These are phyloP conservation scores for Lithophane semibrunnea DNA, from an alignment of 2,888 invertebrate genomes.

Conservation along the genomic window DNA sequence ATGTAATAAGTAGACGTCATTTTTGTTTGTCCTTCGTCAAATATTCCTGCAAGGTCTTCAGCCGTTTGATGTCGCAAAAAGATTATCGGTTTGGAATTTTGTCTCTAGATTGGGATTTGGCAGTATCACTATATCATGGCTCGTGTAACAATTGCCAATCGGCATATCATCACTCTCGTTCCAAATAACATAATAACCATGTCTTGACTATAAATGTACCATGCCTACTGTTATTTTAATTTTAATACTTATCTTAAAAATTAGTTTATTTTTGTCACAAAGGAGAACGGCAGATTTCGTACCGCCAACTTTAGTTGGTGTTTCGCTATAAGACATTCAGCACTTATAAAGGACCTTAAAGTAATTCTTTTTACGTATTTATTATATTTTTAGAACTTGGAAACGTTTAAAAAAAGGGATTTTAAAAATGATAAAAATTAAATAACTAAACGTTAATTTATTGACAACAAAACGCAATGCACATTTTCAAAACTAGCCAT, in stretches of 20 bases:
- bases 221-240: not conserved
- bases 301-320: too few species aligned
- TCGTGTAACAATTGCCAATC: conserved; percentile 10
- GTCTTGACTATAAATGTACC: not conserved
- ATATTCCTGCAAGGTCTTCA: not conserved
- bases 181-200: not conserved
- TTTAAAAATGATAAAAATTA: too few species aligned
- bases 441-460: too few species aligned
- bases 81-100: not conserved
- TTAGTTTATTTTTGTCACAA: not conserved
- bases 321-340: too few species aligned
- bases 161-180: conserved; percentile 3
- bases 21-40: not conserved
- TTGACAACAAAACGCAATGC: too few species aligned
- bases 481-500: too few species aligned
- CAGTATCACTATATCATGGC: not conserved
- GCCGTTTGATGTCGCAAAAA: not conserved
- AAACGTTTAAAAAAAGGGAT: too few species aligned
- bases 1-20: not conserved
- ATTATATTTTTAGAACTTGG: too few species aligned
- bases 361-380: too few species aligned
- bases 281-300: too few species aligned
- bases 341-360: too few species aligned
- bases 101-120: not conserved
- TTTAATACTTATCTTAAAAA: not conserved